These are phyloP conservation scores for Scomberomorus guttatus DNA, from an alignment of 2,797 vertebrate genomes.

Conservation along the genomic window DNA sequence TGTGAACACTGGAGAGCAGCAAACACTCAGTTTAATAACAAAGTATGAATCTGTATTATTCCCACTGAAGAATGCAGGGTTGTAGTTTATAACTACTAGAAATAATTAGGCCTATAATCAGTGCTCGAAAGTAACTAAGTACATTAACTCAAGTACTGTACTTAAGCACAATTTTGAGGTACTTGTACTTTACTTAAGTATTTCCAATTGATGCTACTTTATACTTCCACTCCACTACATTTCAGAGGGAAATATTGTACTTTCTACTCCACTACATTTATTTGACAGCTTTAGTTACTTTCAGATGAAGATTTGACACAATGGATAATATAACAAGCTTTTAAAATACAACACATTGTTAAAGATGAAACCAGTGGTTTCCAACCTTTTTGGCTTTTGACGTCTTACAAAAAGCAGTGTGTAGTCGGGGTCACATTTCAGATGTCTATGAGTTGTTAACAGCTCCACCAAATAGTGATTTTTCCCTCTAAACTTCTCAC, in stretches of 20 bases:
- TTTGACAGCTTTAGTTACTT: background rate
- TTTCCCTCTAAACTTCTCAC: background rate
- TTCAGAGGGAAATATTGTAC: background rate
- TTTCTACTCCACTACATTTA: background rate
- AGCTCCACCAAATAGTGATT: background rate
- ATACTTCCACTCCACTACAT: background rate
- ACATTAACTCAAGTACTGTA: background rate
- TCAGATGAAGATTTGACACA: background rate
- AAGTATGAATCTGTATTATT: background rate
- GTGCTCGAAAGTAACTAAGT: background rate
- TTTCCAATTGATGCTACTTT: background rate
- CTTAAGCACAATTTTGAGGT: background rate
- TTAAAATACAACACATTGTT: too few species aligned
- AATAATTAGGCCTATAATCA: background rate
- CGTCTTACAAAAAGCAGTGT: background rate
- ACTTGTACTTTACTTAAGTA: too few species aligned
- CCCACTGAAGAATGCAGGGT: background rate
- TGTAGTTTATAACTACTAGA: background rate
- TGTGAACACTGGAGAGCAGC: too few species aligned
- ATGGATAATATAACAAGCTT: background rate
- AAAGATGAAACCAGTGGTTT: background rate
- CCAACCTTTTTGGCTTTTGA: too few species aligned
- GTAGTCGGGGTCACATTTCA: background rate
- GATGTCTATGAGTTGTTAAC: background rate
- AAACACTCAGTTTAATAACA: too few species aligned